These are phyloP conservation scores for Astropecten irregularis DNA, from an alignment of 53 echinoderm and acorn worm species.

Conservation along the genomic window DNA sequence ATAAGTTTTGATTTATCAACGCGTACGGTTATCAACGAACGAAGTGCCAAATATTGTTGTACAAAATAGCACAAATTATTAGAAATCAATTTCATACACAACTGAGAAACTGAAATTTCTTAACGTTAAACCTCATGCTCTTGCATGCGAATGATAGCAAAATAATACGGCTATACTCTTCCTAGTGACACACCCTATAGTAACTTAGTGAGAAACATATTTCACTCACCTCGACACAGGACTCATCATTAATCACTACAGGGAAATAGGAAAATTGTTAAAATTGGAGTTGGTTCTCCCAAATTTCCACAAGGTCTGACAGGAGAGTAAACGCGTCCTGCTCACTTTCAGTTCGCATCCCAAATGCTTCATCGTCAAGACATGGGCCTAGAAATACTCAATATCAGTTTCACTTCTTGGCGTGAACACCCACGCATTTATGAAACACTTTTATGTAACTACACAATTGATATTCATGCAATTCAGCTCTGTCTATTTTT, in stretches of 20 bases:
- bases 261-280: not conserved
- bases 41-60: too few species aligned
- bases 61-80: too few species aligned
- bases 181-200: too few species aligned
- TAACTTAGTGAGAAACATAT: too few species aligned
- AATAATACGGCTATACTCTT: too few species aligned
- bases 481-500: slow-evolving; percentile 45
- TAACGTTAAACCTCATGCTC: too few species aligned
- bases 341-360: not conserved
- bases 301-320: slow-evolving; percentile 29
- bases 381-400: slow-evolving; percentile 26
- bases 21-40: too few species aligned
- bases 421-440: slow-evolving; percentile 40
- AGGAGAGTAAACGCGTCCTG: slow-evolving; percentile 39
- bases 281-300: not conserved
- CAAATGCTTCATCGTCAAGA: not conserved
- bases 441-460: slow-evolving; percentile 44
- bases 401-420: slow-evolving; percentile 16
- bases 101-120: too few species aligned
- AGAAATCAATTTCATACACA: too few species aligned
- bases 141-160: too few species aligned
- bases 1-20: too few species aligned
- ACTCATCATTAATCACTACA: not conserved
- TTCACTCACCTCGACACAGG: not conserved
- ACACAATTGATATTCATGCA: slow-evolving; percentile 51